Base-by-base conservation (phyloP, 2,797 vertebrate genomes). In the Epinephelus awoara region DNA sequence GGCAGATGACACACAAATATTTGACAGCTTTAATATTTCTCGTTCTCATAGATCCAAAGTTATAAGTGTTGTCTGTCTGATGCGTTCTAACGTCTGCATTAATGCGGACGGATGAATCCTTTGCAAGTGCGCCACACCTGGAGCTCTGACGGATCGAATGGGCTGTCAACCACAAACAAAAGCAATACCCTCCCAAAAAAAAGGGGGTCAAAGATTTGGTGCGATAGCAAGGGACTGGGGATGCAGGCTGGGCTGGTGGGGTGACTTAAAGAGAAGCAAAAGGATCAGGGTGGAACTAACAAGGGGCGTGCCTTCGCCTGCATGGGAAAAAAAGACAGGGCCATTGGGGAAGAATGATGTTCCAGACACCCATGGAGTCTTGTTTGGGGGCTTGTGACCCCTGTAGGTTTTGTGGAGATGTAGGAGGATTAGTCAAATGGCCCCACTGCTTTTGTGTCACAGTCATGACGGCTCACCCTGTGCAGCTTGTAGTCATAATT, bases 261-360 rank as follows among this genome's bases (percentile, higher is more conserved):
- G 75, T 44, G 80, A 84, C 77, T 83, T 65, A 63, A 71, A 72
- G 65, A 83, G 63, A 85, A 51, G 83, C 61, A 72, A 79, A 76
- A 47, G 70, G 81, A 82, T 82, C 66, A 63, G 83, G 69, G 90
- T 92, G 93, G 94, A 95, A 95, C 94, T 95, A 95, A 95, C 89
- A 86, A 88, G 90, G 87, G 94, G 94, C 64, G 92, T 93, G 87
- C 47, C 85, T 76, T 27, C 7, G 74, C n/a, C 77, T 84, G 79
- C 88, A 87, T 88, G 91, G 94, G 93, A 89, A 94, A 92, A 81
- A 79, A 80, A 75, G 76, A 49, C 61, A 40, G 70, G 70, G 84
- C 88, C 82, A 88, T 85, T 92, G 82, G 85, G 85, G 88, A 92
- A 91, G 91, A 86, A 92, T 94, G 92, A 84, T 85, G 81, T 77